Percentiles rank a stretch among this genome's conserved stretches.
phyloP scores from a whole-genome alignment of 2,888 invertebrate genomes.

The Taphrorychus bicolor region DNA sequence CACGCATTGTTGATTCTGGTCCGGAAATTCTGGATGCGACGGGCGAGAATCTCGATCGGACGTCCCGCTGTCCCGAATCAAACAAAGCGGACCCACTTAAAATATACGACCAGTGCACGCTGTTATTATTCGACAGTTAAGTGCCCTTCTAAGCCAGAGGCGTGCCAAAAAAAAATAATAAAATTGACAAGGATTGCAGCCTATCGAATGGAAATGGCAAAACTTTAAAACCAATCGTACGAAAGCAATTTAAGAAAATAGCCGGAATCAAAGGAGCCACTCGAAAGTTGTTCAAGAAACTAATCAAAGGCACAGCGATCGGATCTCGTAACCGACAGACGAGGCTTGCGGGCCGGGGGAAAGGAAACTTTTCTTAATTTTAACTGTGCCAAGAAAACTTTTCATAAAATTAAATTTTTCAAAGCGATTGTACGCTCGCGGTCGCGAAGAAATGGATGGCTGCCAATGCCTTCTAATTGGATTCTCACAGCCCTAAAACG shows the following conservation, averaged over 20 bases:
- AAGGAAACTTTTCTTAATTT: conserved; percentile 38
- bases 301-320: conserved; percentile 34
- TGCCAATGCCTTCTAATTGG: conserved; percentile 28
- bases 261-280: conserved; percentile 35
- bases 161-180: not conserved
- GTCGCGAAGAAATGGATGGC: conserved; percentile 20
- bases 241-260: conserved; percentile 36
- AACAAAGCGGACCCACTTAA: conserved; percentile 38
- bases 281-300: conserved; percentile 35
- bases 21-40: conserved; percentile 24
- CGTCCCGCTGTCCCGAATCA: conserved; percentile 36
- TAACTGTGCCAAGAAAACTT: conserved; percentile 35
- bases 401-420: conserved; percentile 41
- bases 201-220: conserved; percentile 23
- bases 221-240: conserved; percentile 34
- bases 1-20: conserved; percentile 38
- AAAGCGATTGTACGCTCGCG: conserved; percentile 28
- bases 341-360: not conserved
- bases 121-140: conserved; percentile 30
- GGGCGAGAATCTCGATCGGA: conserved; percentile 26
- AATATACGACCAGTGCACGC: conserved; percentile 36
- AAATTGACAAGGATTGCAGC: not conserved
- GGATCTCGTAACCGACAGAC: conserved; percentile 24
- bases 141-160: conserved; percentile 1
- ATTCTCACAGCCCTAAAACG: conserved; percentile 1